Conservation (phyloP, 2,113 vertebrate species). For the Odontesthes bonariensis region DNA sequence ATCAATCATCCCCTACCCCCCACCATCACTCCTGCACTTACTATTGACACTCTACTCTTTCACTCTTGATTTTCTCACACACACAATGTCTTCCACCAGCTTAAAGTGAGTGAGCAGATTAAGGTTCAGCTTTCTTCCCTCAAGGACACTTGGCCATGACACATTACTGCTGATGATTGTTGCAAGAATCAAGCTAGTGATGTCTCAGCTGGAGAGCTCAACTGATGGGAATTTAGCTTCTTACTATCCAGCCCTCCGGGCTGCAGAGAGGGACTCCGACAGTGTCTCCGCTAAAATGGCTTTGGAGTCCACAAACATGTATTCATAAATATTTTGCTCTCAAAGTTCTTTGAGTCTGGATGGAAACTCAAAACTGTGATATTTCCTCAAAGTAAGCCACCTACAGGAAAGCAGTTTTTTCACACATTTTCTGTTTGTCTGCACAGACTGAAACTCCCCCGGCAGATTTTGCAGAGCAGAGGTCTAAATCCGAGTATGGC, state of each 20-base stretch:
- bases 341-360: constrained; percentile 9
- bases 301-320: constrained; percentile 33
- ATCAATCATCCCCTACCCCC: constrained; percentile 58
- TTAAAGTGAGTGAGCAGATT: constrained; percentile 62
- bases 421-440: constrained; percentile 18
- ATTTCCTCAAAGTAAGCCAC: constrained; percentile 15
- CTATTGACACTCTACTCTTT: constrained; percentile 38
- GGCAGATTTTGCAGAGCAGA: constrained; percentile 62
- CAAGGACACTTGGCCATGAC: constrained; percentile 74
- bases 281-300: constrained; percentile 26
- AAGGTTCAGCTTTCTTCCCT: constrained; percentile 64
- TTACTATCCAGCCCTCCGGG: constrained; percentile 33
- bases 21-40: constrained; percentile 16
- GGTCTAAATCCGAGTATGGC: constrained; percentile 48
- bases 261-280: constrained; percentile 35
- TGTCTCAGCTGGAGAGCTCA: constrained; percentile 66
- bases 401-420: constrained; percentile 27
- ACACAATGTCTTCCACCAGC: constrained; percentile 29
- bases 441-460: constrained; percentile 25
- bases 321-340: constrained; percentile 35
- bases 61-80: constrained; percentile 42
- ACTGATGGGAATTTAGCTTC: constrained; percentile 64
- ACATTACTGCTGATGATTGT: constrained; percentile 75
- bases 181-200: constrained; percentile 64
- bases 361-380: constrained; percentile 18